These are phyloP conservation scores for Pachymerium ferrugineum DNA, from an alignment of 2,888 invertebrate genomes.

Conservation along the genomic window DNA sequence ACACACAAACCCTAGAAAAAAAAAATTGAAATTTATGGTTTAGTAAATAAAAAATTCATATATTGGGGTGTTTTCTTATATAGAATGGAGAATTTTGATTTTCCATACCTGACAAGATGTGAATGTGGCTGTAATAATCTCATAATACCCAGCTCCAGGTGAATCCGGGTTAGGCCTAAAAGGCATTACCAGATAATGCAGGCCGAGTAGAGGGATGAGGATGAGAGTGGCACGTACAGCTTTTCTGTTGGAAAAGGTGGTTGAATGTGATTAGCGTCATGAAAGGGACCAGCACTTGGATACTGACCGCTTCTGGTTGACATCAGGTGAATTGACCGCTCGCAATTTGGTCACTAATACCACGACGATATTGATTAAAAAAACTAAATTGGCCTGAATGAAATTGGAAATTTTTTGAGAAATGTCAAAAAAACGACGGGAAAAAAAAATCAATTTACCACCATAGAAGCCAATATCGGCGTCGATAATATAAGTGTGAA, in stretches of 20 bases:
- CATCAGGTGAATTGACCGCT: slow-evolving; percentile 35
- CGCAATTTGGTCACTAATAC: slow-evolving; percentile 36
- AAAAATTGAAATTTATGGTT: slow-evolving; percentile 29
- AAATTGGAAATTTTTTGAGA: background rate
- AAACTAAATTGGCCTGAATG: slow-evolving; percentile 39
- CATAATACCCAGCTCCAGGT: slow-evolving; percentile 56
- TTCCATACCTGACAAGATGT: slow-evolving; percentile 71
- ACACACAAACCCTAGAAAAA: slow-evolving; percentile 78
- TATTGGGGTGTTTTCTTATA: background rate
- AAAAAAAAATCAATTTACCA: background rate
- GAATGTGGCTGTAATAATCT: slow-evolving; percentile 75
- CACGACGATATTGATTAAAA: slow-evolving; percentile 40
- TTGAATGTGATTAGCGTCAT: slow-evolving; percentile 1
- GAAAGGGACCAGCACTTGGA: background rate
- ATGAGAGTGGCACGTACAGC: slow-evolving; percentile 76
- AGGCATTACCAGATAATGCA: slow-evolving; percentile 83
- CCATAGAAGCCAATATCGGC: slow-evolving; percentile 1
- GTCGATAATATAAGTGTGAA: slow-evolving; percentile 1
- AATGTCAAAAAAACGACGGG: background rate
- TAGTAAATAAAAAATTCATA: background rate
- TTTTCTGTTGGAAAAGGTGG: slow-evolving; percentile 48
- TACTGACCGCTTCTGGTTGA: slow-evolving; percentile 34
- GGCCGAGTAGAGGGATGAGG: slow-evolving; percentile 81
- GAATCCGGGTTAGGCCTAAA: slow-evolving; percentile 65
- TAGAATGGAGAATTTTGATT: background rate